Evolutionary conservation across 1,140 invertebrate genomes (phyloP).

Genomic region (Euwallacea similis): DNA sequence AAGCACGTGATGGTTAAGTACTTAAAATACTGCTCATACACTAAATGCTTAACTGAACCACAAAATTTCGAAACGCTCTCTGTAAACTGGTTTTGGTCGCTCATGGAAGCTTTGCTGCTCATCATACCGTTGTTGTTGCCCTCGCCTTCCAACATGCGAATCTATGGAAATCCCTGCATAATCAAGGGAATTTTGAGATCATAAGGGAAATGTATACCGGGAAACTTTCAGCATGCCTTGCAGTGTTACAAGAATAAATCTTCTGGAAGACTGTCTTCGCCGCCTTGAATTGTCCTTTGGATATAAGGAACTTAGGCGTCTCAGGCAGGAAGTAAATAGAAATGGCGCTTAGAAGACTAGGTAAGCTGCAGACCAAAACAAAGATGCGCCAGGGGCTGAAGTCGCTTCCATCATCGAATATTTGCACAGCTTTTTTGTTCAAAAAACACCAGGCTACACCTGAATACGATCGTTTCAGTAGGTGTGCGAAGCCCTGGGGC

Average conservation of each 20-base stretch:
- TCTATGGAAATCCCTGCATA: conserved; percentile 14
- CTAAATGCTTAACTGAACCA: conserved; percentile 6
- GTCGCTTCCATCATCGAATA: conserved; percentile 43
- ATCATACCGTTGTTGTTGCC: conserved; percentile 38
- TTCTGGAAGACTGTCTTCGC: conserved; percentile 63
- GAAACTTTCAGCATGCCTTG: conserved; percentile 61
- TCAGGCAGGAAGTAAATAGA: conserved; percentile 72
- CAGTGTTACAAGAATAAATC: conserved; percentile 66
- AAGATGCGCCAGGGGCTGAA: conserved; percentile 76
- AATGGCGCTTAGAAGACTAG: conserved; percentile 65
- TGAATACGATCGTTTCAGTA: conserved; percentile 42
- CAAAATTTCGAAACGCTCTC: not conserved
- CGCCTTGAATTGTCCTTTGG: conserved; percentile 67
- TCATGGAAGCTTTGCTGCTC: not conserved
- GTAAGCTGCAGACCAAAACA: conserved; percentile 66
- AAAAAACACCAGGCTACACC: conserved; percentile 58
- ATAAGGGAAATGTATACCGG: conserved; percentile 57
- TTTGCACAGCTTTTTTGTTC: conserved; percentile 53
- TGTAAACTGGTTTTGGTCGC: too few species aligned
- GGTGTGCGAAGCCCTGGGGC: not conserved
- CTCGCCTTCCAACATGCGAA: conserved; percentile 39
- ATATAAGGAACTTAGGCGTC: conserved; percentile 81
- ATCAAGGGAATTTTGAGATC: not conserved
- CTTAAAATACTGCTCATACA: conserved; percentile 56
- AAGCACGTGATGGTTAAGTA: conserved; percentile 58